phyloP scores from a whole-genome alignment of 1,140 invertebrate species.

The Drosophila dunni region DNA sequence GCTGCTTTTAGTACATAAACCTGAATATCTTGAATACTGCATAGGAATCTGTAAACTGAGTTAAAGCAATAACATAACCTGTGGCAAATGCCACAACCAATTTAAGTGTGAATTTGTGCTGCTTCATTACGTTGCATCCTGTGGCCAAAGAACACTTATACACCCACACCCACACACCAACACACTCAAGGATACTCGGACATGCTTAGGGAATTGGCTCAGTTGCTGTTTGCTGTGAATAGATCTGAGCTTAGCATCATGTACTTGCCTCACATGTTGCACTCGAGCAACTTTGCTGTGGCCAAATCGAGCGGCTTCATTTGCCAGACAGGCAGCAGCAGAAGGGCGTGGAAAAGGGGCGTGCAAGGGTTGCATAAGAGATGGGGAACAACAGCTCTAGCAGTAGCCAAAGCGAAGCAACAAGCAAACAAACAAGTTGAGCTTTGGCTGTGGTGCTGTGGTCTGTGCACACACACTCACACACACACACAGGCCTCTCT shows the following conservation, averaged over 20 bases:
- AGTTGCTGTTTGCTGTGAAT: constrained; percentile 26
- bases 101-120: constrained; percentile 69
- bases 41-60: constrained; percentile 2
- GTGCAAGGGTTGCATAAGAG: neutral
- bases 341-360: neutral
- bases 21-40: neutral
- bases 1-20: neutral
- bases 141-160: constrained; percentile 42
- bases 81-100: constrained; percentile 31
- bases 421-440: constrained; percentile 74
- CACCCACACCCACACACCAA: constrained; percentile 28
- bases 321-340: constrained; percentile 23
- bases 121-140: constrained; percentile 69
- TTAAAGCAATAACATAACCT: constrained; percentile 11
- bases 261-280: constrained; percentile 52
- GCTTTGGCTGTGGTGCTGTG: constrained; percentile 46
- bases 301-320: constrained; percentile 75
- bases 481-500: constrained; percentile 14
- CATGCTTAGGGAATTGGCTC: constrained; percentile 18
- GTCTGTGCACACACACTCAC: constrained; percentile 17
- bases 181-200: constrained; percentile 12
- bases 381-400: neutral
- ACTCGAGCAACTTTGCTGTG: constrained; percentile 61
- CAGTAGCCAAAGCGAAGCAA: constrained; percentile 41
- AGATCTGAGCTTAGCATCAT: constrained; percentile 11